Conservation (phyloP, 2,797 vertebrate species). For the Bryconaethiops microstoma region DNA sequence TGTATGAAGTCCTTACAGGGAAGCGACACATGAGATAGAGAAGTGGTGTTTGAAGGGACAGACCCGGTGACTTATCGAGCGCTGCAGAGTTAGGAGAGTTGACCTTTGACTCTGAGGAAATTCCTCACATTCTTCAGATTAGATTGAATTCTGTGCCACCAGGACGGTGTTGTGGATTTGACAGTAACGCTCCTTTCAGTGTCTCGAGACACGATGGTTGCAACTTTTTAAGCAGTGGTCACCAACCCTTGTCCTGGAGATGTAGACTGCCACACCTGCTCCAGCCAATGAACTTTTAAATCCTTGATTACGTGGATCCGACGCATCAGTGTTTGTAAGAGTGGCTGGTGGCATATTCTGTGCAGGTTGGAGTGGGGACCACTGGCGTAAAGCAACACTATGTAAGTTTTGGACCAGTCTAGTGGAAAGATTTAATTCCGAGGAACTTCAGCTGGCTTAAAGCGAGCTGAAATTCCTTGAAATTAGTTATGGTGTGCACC, state of each 20-base stretch:
- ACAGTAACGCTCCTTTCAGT: background rate
- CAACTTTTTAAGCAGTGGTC: too few relatives aligned
- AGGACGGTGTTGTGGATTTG: conserved; percentile 21
- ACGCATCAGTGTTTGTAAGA: too few relatives aligned
- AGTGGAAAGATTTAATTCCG: background rate
- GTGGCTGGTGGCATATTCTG: too few relatives aligned
- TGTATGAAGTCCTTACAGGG: conserved; percentile 14
- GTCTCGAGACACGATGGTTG: conserved; percentile 18
- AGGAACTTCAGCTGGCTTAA: background rate
- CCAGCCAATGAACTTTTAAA: too few relatives aligned
- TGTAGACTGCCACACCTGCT: too few relatives aligned
- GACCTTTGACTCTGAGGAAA: conserved; percentile 24
- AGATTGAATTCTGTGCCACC: conserved; percentile 28
- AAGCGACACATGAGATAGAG: conserved; percentile 31
- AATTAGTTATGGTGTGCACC: too few relatives aligned
- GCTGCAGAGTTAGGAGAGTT: background rate
- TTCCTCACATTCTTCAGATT: conserved; percentile 20
- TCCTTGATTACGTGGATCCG: too few relatives aligned
- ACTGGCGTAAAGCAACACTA: background rate
- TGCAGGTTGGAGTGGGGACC: too few relatives aligned
- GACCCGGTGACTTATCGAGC: background rate
- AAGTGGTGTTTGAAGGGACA: conserved; percentile 40
- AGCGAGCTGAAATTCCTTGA: too few relatives aligned
- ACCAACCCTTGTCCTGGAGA: too few relatives aligned
- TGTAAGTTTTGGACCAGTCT: background rate